Evolutionary conservation across 2,888 invertebrate genomes (phyloP).

Genomic region (Hermodice carunculata): DNA sequence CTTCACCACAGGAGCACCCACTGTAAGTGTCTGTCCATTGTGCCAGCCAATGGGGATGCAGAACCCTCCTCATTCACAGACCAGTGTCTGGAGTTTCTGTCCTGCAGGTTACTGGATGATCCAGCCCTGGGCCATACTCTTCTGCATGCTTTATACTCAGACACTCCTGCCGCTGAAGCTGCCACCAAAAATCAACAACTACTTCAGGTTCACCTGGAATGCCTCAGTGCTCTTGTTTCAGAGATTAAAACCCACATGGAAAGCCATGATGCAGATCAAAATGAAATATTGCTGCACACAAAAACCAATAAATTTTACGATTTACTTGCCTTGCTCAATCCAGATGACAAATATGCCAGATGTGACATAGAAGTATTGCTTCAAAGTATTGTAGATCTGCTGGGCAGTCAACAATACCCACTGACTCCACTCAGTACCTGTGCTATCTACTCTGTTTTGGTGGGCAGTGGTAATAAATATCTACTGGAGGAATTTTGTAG

Average conservation of each 20-base stretch:
- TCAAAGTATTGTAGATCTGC: no score
- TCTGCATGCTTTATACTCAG: not conserved
- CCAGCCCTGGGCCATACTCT: constrained; percentile 49
- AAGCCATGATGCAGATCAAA: no score
- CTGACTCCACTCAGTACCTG: no score
- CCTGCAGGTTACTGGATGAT: constrained; percentile 39
- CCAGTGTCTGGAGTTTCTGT: constrained; percentile 25
- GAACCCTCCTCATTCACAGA: not conserved
- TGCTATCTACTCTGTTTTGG: constrained; percentile 50
- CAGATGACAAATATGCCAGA: no score
- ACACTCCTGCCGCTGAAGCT: not conserved
- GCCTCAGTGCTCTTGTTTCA: constrained; percentile 8
- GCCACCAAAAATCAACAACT: constrained; percentile 8
- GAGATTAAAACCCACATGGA: no score
- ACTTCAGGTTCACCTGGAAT: constrained; percentile 1
- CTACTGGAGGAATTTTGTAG: constrained; percentile 54
- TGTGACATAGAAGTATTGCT: no score
- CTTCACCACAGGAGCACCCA: constrained; percentile 36
- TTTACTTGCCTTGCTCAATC: no score
- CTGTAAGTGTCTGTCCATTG: not conserved
- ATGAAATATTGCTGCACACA: no score
- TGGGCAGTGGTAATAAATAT: constrained; percentile 46
- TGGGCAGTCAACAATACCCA: no score
- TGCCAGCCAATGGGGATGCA: not conserved
- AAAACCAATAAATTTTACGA: no score